Percentiles rank a stretch among this genome's conserved stretches.
phyloP scores from a whole-genome alignment of 2,797 vertebrate genomes.

The Enoplosus armatus region DNA sequence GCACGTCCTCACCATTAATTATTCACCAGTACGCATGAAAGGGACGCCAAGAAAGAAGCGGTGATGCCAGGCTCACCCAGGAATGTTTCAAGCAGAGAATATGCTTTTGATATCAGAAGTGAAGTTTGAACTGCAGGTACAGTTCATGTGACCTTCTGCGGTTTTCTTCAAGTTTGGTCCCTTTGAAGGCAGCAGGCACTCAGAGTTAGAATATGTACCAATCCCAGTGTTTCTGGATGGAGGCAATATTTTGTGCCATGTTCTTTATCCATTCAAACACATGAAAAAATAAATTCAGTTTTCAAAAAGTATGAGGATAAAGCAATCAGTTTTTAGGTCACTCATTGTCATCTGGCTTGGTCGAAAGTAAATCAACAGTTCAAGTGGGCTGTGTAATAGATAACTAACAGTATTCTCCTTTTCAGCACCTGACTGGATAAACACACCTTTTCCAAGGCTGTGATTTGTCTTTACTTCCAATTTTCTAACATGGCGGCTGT shows the following conservation, averaged over 20 bases:
- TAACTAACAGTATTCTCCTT: background rate
- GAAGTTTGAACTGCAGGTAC: background rate
- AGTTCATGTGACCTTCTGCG: background rate
- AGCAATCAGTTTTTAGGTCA: background rate
- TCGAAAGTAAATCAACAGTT: background rate
- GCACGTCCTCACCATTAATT: constrained; percentile 58
- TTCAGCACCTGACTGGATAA: background rate
- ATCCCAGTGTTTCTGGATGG: background rate
- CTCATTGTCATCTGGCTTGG: background rate
- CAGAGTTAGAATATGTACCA: background rate
- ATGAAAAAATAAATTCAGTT: background rate
- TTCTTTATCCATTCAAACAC: background rate
- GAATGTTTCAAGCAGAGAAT: constrained; percentile 20
- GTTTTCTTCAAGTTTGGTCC: background rate
- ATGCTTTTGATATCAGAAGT: constrained; percentile 15
- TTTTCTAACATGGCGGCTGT: background rate
- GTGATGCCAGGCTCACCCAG: constrained; percentile 29
- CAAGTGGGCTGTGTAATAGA: background rate
- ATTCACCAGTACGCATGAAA: constrained; percentile 56
- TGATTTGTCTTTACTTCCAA: background rate
- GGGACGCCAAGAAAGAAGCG: constrained; percentile 25
- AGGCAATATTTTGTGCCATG: background rate
- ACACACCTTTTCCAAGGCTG: background rate
- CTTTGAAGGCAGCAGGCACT: constrained; percentile 6
- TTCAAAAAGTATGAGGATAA: background rate